Percentiles rank a stretch among this genome's conserved stretches.
Evolutionary conservation across 2,888 invertebrate genomes (phyloP).

Genomic region (Ctenicera cuprea): DNA sequence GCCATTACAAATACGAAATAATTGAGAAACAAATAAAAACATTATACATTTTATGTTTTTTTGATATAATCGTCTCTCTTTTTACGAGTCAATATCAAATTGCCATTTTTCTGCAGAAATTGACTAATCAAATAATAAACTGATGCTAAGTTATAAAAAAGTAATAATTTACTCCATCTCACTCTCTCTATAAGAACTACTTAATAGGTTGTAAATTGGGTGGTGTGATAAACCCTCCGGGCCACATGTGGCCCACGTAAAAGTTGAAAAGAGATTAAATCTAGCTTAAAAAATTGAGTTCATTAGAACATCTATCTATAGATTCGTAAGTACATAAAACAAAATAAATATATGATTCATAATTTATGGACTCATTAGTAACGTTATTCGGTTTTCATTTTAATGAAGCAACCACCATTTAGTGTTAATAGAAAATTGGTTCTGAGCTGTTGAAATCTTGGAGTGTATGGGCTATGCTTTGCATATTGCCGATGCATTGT

Average conservation of each 20-base stretch:
- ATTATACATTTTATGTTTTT: too few relatives aligned
- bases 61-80: too few relatives aligned
- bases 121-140: too few relatives aligned
- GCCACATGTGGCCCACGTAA: conserved; percentile 12
- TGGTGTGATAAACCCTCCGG: conserved; percentile 9
- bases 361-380: conserved; percentile 16
- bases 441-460: too few relatives aligned
- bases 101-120: too few relatives aligned
- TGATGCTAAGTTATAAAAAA: background rate
- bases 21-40: too few relatives aligned
- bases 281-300: conserved; percentile 23
- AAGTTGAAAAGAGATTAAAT: conserved; percentile 28
- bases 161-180: background rate
- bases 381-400: background rate
- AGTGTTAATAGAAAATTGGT: too few relatives aligned
- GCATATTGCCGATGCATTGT: too few relatives aligned
- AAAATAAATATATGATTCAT: conserved; percentile 14
- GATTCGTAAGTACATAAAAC: conserved; percentile 2
- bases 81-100: too few relatives aligned
- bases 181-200: background rate
- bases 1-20: too few relatives aligned
- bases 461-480: too few relatives aligned
- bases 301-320: conserved; percentile 25
- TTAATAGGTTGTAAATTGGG: background rate
- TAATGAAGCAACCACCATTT: too few relatives aligned